These are phyloP conservation scores for Pterois miles DNA, from an alignment of 2,797 vertebrate genomes.

Conservation along the genomic window DNA sequence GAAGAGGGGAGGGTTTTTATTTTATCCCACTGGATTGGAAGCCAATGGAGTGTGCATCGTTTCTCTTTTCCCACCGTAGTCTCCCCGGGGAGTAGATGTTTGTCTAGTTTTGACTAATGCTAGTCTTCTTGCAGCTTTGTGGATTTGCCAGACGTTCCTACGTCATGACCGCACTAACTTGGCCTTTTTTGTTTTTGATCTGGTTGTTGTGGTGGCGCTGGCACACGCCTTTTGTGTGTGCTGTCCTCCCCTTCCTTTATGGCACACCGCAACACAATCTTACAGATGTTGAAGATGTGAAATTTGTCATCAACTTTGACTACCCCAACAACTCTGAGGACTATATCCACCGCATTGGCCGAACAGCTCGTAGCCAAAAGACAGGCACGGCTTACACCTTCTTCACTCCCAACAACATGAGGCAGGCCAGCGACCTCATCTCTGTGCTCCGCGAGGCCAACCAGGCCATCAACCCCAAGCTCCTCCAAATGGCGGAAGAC, in stretches of 20 bases:
- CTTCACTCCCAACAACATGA: constrained; percentile 99
- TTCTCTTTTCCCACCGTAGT: constrained; percentile 86
- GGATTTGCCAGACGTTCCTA: constrained; percentile 55
- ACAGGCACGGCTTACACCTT: constrained; percentile 99
- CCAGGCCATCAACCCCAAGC: constrained; percentile 99
- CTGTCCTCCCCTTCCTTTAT: constrained; percentile 78
- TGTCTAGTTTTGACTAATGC: constrained; percentile 54
- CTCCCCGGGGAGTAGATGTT: constrained; percentile 78
- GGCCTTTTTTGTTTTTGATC: constrained; percentile 90
- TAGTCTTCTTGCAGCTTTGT: constrained; percentile 49
- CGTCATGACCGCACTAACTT: constrained; percentile 88
- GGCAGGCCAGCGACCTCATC: constrained; percentile 97
- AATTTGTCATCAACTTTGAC: constrained; percentile 99
- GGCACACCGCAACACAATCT: constrained; percentile 88
- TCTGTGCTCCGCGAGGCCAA: constrained; percentile 98
- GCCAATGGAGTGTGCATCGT: constrained; percentile 78
- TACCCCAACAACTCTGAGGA: constrained; percentile 99
- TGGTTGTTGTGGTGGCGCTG: constrained; percentile 97
- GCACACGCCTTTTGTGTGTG: constrained; percentile 88
- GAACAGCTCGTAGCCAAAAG: constrained; percentile 99
- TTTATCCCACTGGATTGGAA: constrained; percentile 75
- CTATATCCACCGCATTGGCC: constrained; percentile 99
- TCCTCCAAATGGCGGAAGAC: constrained; percentile 98
- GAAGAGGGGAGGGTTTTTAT: constrained; percentile 75
- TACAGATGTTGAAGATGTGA: constrained; percentile 99